Conservation (phyloP, 92 coral and sea anemone genomes). For the Porites cylindrica region DNA sequence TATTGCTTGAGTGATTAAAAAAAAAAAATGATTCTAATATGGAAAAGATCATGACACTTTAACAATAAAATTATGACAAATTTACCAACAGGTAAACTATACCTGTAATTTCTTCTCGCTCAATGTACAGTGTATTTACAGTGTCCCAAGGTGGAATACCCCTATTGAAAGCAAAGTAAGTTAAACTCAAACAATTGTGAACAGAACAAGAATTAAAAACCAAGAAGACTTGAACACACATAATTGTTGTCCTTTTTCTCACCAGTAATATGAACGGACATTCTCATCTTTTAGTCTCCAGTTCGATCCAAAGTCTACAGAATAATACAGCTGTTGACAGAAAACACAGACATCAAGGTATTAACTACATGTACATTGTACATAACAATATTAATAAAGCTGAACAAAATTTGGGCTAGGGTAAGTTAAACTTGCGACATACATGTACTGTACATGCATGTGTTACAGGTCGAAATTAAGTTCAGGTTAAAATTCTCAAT, state of each 20-base stretch:
- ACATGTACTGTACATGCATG: too few species aligned
- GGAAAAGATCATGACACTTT: too few species aligned
- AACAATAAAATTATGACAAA: not conserved
- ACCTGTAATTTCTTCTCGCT: slow-evolving; percentile 72
- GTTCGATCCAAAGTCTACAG: slow-evolving; percentile 81
- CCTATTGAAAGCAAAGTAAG: slow-evolving; percentile 41
- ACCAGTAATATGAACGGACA: slow-evolving; percentile 89
- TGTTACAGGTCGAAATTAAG: too few species aligned
- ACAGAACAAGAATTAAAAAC: not conserved
- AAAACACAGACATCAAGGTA: not conserved
- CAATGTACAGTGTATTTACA: slow-evolving; percentile 77
- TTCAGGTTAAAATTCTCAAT: too few species aligned
- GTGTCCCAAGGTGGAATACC: slow-evolving; percentile 82
- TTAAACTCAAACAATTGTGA: not conserved
- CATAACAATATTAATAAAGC: too few species aligned
- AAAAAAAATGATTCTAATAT: too few species aligned
- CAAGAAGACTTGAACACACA: not conserved
- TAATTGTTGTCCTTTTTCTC: not conserved
- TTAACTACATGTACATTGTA: not conserved
- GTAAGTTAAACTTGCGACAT: too few species aligned
- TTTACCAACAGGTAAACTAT: not conserved
- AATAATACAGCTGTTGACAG: slow-evolving; percentile 77
- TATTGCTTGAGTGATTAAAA: too few species aligned
- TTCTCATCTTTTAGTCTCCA: slow-evolving; percentile 84
- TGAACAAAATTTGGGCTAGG: too few species aligned